Evolutionary conservation across 2,797 vertebrate species (phyloP).

Genomic region (Anguilla megastoma): DNA sequence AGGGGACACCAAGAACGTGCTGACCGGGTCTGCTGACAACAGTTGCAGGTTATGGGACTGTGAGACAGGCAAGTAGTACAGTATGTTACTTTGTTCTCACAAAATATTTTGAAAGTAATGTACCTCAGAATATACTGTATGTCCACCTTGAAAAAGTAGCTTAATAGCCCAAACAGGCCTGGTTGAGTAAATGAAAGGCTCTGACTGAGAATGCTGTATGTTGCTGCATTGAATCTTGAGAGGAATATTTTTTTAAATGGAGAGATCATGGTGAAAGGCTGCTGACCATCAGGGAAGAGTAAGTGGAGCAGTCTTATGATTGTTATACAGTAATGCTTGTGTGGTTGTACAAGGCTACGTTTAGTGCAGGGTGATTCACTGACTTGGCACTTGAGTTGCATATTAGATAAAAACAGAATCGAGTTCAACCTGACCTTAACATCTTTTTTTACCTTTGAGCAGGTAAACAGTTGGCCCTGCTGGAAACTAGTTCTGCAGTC

Average conservation of each 20-base stretch:
- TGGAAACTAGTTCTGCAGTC: constrained; percentile 94
- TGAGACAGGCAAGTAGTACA: constrained; percentile 80
- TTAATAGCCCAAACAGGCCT: too few relatives aligned
- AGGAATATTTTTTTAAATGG: neutral
- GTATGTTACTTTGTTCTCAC: neutral
- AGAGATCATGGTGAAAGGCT: neutral
- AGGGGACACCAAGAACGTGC: constrained; percentile 96
- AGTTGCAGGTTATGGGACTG: constrained; percentile 97
- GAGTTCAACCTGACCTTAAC: neutral
- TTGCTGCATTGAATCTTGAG: neutral
- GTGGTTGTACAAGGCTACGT: neutral
- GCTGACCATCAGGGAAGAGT: neutral
- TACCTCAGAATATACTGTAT: too few relatives aligned
- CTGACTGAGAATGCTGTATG: neutral
- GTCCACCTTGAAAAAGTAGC: too few relatives aligned
- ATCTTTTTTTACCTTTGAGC: constrained; percentile 15
- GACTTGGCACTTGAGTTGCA: neutral
- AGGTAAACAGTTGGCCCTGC: constrained; percentile 93
- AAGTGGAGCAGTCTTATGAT: neutral
- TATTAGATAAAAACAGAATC: neutral
- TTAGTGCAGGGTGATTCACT: neutral
- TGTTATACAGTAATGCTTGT: neutral
- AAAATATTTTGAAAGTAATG: too few relatives aligned
- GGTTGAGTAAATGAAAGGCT: too few relatives aligned
- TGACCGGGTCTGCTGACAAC: constrained; percentile 96